phyloP scores from a whole-genome alignment of 2,113 vertebrate genomes.

The Daubentonia madagascariensis region DNA sequence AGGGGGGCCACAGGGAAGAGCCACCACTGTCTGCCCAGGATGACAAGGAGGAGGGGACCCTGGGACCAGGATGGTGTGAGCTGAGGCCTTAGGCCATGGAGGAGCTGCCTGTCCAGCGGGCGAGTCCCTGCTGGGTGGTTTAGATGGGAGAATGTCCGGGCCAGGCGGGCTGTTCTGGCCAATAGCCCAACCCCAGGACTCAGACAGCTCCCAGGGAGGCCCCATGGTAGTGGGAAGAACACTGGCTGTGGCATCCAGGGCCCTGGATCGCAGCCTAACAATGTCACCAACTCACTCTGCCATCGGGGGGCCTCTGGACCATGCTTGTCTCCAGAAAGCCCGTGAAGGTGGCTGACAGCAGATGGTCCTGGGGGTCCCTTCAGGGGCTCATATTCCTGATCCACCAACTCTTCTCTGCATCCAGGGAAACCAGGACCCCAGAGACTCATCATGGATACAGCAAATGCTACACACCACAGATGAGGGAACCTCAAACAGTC shows the following conservation, averaged over 20 bases:
- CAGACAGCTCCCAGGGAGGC: neutral
- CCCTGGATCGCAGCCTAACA: no score
- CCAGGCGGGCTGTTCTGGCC: fast-evolving
- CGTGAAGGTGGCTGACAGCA: fast-evolving
- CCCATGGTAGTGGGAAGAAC: fast-evolving
- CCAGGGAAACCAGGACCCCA: fast-evolving
- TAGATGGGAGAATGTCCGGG: fast-evolving
- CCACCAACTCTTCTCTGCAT: neutral
- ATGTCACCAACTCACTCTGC: fast-evolving
- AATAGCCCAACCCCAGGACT: neutral
- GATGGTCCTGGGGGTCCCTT: no score
- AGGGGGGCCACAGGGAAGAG: neutral
- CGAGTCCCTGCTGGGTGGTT: no score
- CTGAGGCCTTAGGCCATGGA: neutral
- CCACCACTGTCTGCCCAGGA: no score
- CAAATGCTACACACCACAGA: fast-evolving
- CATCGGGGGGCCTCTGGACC: neutral
- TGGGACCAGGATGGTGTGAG: no score
- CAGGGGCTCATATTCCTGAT: neutral
- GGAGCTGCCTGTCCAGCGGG: neutral
- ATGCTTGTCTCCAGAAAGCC: neutral
- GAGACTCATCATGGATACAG: fast-evolving
- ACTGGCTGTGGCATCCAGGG: fast-evolving
- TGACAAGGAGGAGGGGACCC: neutral
- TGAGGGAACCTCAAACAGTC: fast-evolving